Evolutionary conservation across 2,113 vertebrate species (phyloP), one percentile per base, ranked within the genome.

Genomic region (Ciconia maguari): DNA sequence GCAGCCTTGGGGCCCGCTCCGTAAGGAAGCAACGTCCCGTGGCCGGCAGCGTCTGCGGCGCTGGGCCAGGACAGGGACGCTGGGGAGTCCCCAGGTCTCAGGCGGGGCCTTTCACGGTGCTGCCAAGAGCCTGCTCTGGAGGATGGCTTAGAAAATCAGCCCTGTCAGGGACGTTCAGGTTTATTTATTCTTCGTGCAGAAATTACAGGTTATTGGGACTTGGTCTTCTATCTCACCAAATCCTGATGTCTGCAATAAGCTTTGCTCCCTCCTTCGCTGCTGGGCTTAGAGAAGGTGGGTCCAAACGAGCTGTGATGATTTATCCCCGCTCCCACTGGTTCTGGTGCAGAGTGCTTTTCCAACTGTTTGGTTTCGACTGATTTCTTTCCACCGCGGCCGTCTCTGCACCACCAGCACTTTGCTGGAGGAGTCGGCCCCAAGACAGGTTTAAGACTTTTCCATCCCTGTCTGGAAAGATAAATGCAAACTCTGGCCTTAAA

Each of bases 11-110:
- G 41, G 51, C 64, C 62, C 58, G 8, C 7, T 19, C 36, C 14
- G 1, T 19, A 20, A 36, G 68, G n/a, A n/a, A 8, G 51, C 10
- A 15, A 10, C 7, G 44, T 4, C 15, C 48, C 4, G 0, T 5
- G 44, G 19, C 44, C 18, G 12, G 46, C 2, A 8, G 14, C 3
- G 2, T 10, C 69, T 44, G 49, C 3, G 5, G 38, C 6, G 5
- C 24, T 4, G 72, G 52, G 41, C 18, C 34, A 9, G 62, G 55
- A 21, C 4, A 7, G 66, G 36, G 44, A 8, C 7, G 3, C 41
- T 3, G 36, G 16, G 12, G 17, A 13, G 7, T 15, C 36, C 36
- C 29, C 1, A 1, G 42, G 4, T 8, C 36, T 36, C 6, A 14
- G 10, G 0, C 6, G 34, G 21, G 30, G 83, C 15, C 44, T 55